Conservation (phyloP, 2,113 vertebrate species). For the Phrynosoma blainvillii region DNA sequence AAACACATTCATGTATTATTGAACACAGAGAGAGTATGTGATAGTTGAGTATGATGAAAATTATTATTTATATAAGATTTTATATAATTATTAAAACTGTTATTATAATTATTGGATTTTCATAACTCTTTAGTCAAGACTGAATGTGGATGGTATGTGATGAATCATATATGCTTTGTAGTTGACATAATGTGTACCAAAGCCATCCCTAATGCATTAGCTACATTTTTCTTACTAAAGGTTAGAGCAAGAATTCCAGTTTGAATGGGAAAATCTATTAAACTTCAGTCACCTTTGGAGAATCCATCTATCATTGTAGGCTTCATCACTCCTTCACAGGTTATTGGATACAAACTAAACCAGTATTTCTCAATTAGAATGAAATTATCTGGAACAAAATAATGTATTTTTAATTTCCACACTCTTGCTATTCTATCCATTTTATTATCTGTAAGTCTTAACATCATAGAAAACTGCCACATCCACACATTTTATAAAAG, state of each 20-base stretch:
- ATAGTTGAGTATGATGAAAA: not conserved
- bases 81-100: not conserved
- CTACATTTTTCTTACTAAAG: not conserved
- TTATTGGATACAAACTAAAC: constrained; percentile 89
- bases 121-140: not conserved
- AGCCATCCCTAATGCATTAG: not conserved
- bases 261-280: not conserved
- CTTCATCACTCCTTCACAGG: constrained; percentile 86
- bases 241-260: constrained; percentile 18
- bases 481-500: not conserved
- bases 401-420: constrained; percentile 34
- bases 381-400: constrained; percentile 83
- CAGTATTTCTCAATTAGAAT: constrained; percentile 84
- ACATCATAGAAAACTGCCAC: not conserved
- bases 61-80: too few relatives aligned
- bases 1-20: not conserved
- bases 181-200: not conserved
- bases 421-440: not conserved
- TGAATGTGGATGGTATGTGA: not conserved
- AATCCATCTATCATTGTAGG: constrained; percentile 71
- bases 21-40: not conserved
- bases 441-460: not conserved
- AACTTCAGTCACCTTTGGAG: constrained; percentile 76
- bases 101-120: not conserved
- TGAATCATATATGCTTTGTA: not conserved